Evolutionary conservation across 2,113 vertebrate genomes (phyloP), one percentile per base, ranked within the genome.

Genomic region (Jaculus jaculus): DNA sequence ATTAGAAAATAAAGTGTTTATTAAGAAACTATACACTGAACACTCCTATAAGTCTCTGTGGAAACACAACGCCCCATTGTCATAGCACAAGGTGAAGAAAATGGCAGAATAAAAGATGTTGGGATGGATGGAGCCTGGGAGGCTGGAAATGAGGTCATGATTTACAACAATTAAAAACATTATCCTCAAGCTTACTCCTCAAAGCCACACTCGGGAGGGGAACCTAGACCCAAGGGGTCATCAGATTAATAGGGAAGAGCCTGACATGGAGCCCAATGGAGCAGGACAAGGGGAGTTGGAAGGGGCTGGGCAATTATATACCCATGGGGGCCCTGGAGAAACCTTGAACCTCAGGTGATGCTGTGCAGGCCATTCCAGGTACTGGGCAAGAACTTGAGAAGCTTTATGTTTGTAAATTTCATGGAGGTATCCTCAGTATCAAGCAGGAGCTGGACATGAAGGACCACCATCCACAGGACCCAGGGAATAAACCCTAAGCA

Each of bases 1-100:
- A 98, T 98, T 98, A 98, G 98, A 98, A 98, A 98, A 98, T 98
- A 98, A 98, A 98, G 98, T 98, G 98, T 98, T 98, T 98, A 98
- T 98, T 98, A 98, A 98, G 98, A 98, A 98, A 98, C 98, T 98
- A 98, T 98, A 98, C 98, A 98, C 98, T 98, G 98, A 98, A 98
- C 98, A 98, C 98, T 98, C 98, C 98, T 98, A 98, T 97, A 95
- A 98, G 98, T 98, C 98, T 98, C 98, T 98, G 98, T 98, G 98
- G 98, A 98, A 98, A 98, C 97, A 97, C 97, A 98, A 97, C 16
- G 90, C 97, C 98, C 98, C 98, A 97, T 97, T 97, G 97, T 97
- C 98, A 98, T 96, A 98, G 98, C 98, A 98, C 98, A 98, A 98
- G 96, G 98, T 98, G 98, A 97, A 93, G 96, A 96, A 96, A 96